Base-by-base conservation (phyloP, 2,797 vertebrate species). In the Megalops cyprinoides region DNA sequence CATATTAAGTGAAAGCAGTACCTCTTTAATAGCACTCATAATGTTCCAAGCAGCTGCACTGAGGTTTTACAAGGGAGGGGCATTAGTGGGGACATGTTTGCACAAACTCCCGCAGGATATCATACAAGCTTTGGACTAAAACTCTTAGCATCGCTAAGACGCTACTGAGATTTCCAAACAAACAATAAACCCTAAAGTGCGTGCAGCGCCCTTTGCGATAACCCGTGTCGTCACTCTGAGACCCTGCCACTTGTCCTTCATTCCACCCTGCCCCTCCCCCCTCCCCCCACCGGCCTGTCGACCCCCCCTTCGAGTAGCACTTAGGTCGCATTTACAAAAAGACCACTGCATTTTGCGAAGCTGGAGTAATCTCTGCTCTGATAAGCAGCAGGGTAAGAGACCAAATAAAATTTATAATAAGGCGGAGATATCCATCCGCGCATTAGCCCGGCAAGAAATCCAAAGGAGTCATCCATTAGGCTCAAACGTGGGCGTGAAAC, bases 251-350 rank as follows among this genome's bases (percentile, higher is more conserved):
- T 39, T 71, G 67, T 78, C 67, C 15, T 74, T 31, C 23, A 56
- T 15, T 56, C 79, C n/a, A n/a, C n/a, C n/a, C n/a, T n/a, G n/a
- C n/a, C n/a, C n/a, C n/a, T n/a, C n/a, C n/a, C n/a, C n/a, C n/a
- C n/a, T n/a, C n/a, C n/a, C n/a, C n/a, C n/a, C n/a, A n/a, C n/a
- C n/a, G n/a, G n/a, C n/a, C n/a, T n/a, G n/a, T n/a, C n/a, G n/a
- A n/a, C n/a, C n/a, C 80, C 69, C 65, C 82, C 56, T 23, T 65
- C 46, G 85, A 81, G 85, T 55, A 84, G 86, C 84, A 85, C 90
- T 91, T 87, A 78, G 60, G 48, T 82, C 87, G 90, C 88, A 91
- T 92, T 91, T 90, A 91, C 88, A 90, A 91, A 88, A 92, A 91
- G 87, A 88, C 84, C 71, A 78, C 74, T 78, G 53, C 83, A 69